phyloP scores from a whole-genome alignment of 1,140 invertebrate genomes.

The Lepidurus arcticus region DNA sequence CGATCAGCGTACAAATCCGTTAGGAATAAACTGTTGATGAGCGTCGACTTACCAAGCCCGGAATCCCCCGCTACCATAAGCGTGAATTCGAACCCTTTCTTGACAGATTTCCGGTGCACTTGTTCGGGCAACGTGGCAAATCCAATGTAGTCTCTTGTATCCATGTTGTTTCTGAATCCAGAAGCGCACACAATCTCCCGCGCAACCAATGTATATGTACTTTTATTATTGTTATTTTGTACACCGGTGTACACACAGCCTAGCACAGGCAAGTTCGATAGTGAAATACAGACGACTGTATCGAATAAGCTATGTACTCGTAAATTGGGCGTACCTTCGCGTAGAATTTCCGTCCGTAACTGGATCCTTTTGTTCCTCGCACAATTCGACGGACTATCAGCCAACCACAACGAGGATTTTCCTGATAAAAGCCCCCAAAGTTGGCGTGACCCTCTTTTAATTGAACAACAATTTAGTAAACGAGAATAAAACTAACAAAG shows the following conservation, averaged over 20 bases:
- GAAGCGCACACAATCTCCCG: not conserved
- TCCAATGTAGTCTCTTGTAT: slow-evolving; percentile 81
- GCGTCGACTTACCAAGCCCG: slow-evolving; percentile 93
- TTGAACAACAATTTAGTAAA: not conserved
- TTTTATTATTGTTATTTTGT: not conserved
- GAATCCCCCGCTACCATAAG: slow-evolving; percentile 95
- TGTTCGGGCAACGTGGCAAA: slow-evolving; percentile 94
- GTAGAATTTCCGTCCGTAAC: slow-evolving; percentile 9
- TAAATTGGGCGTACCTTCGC: not conserved
- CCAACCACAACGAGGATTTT: not conserved
- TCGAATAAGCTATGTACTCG: not conserved
- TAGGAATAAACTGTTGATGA: slow-evolving; percentile 96
- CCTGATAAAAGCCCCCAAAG: not conserved
- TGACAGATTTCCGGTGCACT: slow-evolving; percentile 91
- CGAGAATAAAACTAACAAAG: not conserved
- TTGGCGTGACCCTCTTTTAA: not conserved
- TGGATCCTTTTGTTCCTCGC: slow-evolving; percentile 4
- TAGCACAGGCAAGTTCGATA: not conserved
- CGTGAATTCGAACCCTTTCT: slow-evolving; percentile 97
- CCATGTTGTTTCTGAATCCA: slow-evolving; percentile 42
- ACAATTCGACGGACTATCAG: not conserved
- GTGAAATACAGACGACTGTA: not conserved
- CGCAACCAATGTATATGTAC: not conserved
- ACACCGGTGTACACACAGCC: not conserved
- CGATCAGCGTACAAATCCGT: slow-evolving; percentile 89